Percentiles rank a stretch among this genome's conserved stretches.
Evolutionary conservation across 2,797 vertebrate species (phyloP).

Genomic region (Mastacembelus armatus): DNA sequence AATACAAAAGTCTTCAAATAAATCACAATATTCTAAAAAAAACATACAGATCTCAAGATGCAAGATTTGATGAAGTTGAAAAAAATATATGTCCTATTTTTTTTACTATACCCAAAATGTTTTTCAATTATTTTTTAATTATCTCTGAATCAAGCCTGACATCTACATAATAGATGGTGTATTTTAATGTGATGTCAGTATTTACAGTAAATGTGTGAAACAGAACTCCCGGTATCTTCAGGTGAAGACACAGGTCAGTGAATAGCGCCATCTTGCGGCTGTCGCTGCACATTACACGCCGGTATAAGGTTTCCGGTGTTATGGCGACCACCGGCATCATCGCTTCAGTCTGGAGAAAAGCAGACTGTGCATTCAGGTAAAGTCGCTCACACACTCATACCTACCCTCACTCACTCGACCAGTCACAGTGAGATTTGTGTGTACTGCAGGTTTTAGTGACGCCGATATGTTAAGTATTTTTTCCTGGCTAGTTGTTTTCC

Average conservation of each 20-base stretch:
- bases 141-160: too few relatives aligned
- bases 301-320: constrained; percentile 84
- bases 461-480: too few relatives aligned
- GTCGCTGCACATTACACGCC: constrained; percentile 17
- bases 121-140: too few relatives aligned
- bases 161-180: too few relatives aligned
- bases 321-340: constrained; percentile 83
- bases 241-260: background rate
- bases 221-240: too few relatives aligned
- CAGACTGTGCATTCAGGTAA: constrained; percentile 48
- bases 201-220: too few relatives aligned
- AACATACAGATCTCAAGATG: too few relatives aligned
- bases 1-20: too few relatives aligned
- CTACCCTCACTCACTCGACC: accelerated
- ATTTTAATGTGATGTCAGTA: too few relatives aligned
- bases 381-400: background rate
- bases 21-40: constrained; percentile 12
- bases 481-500: background rate
- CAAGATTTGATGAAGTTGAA: too few relatives aligned
- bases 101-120: too few relatives aligned
- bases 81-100: too few relatives aligned
- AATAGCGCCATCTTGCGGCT: constrained; percentile 62
- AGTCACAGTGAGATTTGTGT: accelerated
- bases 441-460: background rate
- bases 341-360: constrained; percentile 53